A percentile compares a stretch with the other conserved stretches of the same genome.
Conservation (phyloP, 2,113 vertebrate species). For the Etheostoma cragini region DNA sequence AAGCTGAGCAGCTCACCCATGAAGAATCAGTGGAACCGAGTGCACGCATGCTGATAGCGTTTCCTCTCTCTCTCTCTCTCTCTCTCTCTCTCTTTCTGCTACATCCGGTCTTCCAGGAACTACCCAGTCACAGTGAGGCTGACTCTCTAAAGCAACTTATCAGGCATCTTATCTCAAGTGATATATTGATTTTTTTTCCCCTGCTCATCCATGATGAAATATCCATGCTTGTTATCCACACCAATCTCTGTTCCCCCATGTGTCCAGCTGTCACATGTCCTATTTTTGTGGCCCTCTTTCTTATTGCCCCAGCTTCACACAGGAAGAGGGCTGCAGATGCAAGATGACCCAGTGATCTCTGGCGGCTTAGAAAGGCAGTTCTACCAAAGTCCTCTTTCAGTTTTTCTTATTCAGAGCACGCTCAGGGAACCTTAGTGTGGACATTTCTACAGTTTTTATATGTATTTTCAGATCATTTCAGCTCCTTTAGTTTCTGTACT, state of each 20-base stretch:
- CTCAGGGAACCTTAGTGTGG: too few species aligned
- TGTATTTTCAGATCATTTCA: not conserved
- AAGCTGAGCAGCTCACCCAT: not conserved
- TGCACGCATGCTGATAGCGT: not conserved
- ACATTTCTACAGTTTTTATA: not conserved
- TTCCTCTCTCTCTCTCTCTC: conserved; percentile 6
- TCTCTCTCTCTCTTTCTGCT: too few species aligned
- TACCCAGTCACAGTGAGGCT: not conserved
- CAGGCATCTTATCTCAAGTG: conserved; percentile 19
- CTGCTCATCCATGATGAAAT: conserved; percentile 48
- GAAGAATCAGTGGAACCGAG: not conserved
- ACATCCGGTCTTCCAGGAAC: conserved; percentile 30
- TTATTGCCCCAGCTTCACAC: conserved; percentile 33
- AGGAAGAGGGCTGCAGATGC: conserved; percentile 78
- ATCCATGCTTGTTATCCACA: conserved; percentile 20
- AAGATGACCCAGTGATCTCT: conserved; percentile 73
- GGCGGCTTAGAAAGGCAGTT: conserved; percentile 57
- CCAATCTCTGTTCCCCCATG: conserved; percentile 23
- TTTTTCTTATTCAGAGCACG: conserved; percentile 11
- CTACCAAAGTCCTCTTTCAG: not conserved
- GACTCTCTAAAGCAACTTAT: not conserved
- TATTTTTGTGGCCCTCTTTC: conserved; percentile 43
- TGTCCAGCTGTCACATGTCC: conserved; percentile 1
- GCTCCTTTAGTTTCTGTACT: not conserved
- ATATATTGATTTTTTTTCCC: conserved; percentile 36